These are phyloP conservation scores for Dendrolimus pini DNA, from an alignment of 2,888 invertebrate species.

Conservation along the genomic window DNA sequence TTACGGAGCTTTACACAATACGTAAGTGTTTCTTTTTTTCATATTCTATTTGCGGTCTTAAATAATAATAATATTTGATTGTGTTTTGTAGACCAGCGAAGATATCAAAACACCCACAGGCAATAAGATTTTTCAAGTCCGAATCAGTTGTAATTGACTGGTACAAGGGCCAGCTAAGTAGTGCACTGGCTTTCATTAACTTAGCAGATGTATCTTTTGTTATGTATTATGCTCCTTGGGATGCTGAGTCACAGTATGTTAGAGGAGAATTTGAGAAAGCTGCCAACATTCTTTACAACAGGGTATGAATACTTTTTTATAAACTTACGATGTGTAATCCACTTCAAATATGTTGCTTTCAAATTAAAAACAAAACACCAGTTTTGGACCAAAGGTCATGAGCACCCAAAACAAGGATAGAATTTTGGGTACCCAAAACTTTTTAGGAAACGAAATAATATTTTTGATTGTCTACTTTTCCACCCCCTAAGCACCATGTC, in stretches of 20 bases:
- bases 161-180: slow-evolving; percentile 84
- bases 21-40: slow-evolving; percentile 78
- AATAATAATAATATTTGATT: slow-evolving; percentile 5
- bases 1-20: slow-evolving; percentile 82
- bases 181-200: slow-evolving; percentile 78
- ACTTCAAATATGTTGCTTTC: neutral
- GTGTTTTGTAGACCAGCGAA: slow-evolving; percentile 46
- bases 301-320: slow-evolving; percentile 66
- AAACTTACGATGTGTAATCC: slow-evolving; percentile 6
- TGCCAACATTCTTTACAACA: slow-evolving; percentile 81
- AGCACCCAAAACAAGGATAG: too few species aligned
- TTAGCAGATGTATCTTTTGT: slow-evolving; percentile 87
- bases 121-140: slow-evolving; percentile 83
- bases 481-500: too few species aligned
- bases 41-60: slow-evolving; percentile 79
- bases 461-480: too few species aligned
- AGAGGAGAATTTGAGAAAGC: slow-evolving; percentile 85
- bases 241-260: slow-evolving; percentile 88
- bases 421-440: too few species aligned
- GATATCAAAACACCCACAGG: slow-evolving; percentile 59
- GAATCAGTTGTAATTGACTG: slow-evolving; percentile 85
- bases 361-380: too few species aligned
- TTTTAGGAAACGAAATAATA: too few species aligned
- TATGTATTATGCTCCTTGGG: slow-evolving; percentile 98
- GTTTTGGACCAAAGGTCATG: too few species aligned